Conservation (phyloP, 2,888 invertebrate genomes). For the Lochmaea crataegi region DNA sequence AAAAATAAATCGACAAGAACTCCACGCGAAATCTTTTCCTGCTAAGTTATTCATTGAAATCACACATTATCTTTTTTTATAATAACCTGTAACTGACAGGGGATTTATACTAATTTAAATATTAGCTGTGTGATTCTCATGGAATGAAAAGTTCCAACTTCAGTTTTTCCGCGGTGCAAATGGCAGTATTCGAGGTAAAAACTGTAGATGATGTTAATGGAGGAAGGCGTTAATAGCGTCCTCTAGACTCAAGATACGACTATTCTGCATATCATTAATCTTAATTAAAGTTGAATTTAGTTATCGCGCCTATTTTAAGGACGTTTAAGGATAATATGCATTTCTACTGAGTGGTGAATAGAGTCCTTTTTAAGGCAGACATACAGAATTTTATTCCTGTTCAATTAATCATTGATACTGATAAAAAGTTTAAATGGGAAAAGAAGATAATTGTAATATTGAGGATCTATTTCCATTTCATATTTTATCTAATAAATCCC, state of each 20-base stretch:
- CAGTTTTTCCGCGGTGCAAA: slow-evolving; percentile 44
- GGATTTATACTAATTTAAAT: neutral
- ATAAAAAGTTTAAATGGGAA: neutral
- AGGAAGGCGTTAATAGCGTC: slow-evolving; percentile 57
- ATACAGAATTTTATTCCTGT: neutral
- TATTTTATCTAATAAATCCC: no score
- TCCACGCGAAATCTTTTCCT: neutral
- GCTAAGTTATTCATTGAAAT: neutral
- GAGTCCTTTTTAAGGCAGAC: neutral
- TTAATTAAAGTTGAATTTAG: slow-evolving; percentile 66
- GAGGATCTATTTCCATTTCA: no score
- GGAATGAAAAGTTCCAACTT: neutral
- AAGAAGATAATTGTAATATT: no score
- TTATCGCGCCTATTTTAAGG: slow-evolving; percentile 63
- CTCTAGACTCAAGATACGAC: slow-evolving; percentile 63
- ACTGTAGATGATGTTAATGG: slow-evolving; percentile 58
- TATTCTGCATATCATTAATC: slow-evolving; percentile 66
- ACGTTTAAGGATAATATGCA: slow-evolving; percentile 57
- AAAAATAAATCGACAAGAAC: neutral
- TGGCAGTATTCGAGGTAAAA: slow-evolving; percentile 50
- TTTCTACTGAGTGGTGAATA: slow-evolving; percentile 39
- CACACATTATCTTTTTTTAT: no score
- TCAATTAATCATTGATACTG: neutral
- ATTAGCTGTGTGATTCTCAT: neutral
- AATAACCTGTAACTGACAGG: neutral